Evolutionary conservation across 30 jellyfish, hydroid and myxozoan genomes (phyloP), one percentile per base, ranked within the genome.

Genomic region (Cassiopea andromeda): DNA sequence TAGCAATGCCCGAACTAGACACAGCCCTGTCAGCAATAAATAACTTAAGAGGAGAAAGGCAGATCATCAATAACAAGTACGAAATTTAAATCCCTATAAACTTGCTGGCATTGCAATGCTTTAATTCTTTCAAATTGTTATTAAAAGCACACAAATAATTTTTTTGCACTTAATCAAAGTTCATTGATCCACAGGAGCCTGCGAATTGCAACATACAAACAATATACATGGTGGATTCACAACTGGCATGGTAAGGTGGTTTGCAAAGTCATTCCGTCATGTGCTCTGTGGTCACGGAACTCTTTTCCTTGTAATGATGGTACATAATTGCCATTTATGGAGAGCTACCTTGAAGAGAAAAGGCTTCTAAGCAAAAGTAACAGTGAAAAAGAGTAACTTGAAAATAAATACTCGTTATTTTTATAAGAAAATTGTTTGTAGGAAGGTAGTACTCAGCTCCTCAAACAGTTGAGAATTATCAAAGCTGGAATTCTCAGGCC

Each of bases 171-270:
- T 80, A 50, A 64, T 58, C 38, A 58, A 27, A n/a, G 44, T 27
- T 67, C 46, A 5, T 54, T 71, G 77, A 50, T 16, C 72, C 54
- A 46, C 66, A 87, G 84, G 81, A 78, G 91, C 44, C 60, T 44
- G 54, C 74, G 84, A 17, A 60, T 47, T 49, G 90, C 94, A 44
- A 83, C 90, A 8, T 87, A 87, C 83, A 67, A 84, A 49, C 94
- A 87, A 82, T 87, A 48, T 70, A 78, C 94, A 48, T 87, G 91
- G 94, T 87, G 94, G 94, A 83, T 87, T 12, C 94, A 87, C 74
- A 87, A 87, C 1, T 47, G 90, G 45, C 84, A 75, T 60, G 93
- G 93, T n/a, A 85, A 75, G 73, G 76, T 43, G 44, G 81, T 85
- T 59, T n/a, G 89, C 61, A 85, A 82, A 46, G 91, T 87, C 75